Conservation (phyloP, 92 coral and sea anemone genomes). For the Zoanthus gigantus region DNA sequence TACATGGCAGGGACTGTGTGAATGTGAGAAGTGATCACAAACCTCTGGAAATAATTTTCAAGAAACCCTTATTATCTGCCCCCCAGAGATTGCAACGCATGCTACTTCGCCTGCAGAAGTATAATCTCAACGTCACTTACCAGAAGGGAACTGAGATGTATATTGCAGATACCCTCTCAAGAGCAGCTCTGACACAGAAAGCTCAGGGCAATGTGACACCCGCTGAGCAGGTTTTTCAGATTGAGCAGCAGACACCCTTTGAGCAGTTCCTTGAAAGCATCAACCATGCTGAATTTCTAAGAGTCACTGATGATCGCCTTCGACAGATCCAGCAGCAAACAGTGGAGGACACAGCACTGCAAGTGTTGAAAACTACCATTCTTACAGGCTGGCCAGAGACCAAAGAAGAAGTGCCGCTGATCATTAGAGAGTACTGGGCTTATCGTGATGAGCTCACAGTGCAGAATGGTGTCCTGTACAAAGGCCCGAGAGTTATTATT, state of each 20-base stretch:
- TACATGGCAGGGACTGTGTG: background rate
- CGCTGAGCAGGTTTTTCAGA: conserved; percentile 18
- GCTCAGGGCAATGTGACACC: background rate
- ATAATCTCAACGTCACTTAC: conserved; percentile 5
- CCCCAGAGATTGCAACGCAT: conserved; percentile 5
- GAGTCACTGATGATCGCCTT: conserved; percentile 24
- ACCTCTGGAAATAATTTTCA: background rate
- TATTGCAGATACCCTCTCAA: conserved; percentile 37
- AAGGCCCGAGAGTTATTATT: conserved; percentile 54
- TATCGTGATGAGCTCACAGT: conserved; percentile 43
- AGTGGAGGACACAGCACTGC: conserved; percentile 38
- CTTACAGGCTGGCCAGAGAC: conserved; percentile 52
- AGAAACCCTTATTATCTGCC: background rate
- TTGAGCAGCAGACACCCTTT: conserved; percentile 24
- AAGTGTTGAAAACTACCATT: conserved; percentile 33
- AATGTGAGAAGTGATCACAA: background rate
- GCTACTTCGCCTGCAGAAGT: conserved; percentile 23
- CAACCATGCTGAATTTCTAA: conserved; percentile 16
- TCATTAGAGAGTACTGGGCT: conserved; percentile 29
- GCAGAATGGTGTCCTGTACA: conserved; percentile 44
- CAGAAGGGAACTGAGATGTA: conserved; percentile 33
- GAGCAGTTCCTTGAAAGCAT: conserved; percentile 30
- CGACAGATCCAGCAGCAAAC: conserved; percentile 38
- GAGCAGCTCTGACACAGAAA: conserved; percentile 19
- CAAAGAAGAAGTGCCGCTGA: conserved; percentile 21